phyloP scores from a whole-genome alignment of 2,797 vertebrate species.

The Loris lydekkerianus region DNA sequence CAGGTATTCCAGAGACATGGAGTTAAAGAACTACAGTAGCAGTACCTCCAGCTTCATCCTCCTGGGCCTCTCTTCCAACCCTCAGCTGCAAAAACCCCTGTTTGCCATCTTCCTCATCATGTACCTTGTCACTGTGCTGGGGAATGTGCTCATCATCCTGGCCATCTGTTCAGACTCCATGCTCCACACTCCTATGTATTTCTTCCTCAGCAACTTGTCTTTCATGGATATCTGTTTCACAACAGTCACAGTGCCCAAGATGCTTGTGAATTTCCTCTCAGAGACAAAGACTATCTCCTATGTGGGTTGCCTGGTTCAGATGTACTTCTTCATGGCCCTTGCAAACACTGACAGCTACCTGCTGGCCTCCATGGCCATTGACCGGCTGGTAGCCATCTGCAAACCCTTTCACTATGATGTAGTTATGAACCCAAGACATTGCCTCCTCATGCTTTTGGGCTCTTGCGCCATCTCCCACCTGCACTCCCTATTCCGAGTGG shows the following conservation, averaged over 20 bases:
- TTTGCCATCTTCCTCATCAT: slow-evolving; percentile 69
- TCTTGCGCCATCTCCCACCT: slow-evolving; percentile 77
- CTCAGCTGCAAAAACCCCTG: slow-evolving; percentile 67
- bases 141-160: slow-evolving; percentile 74
- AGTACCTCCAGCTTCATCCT: slow-evolving; percentile 50
- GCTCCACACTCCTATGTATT: slow-evolving; percentile 78
- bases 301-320: slow-evolving; percentile 60
- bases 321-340: slow-evolving; percentile 77
- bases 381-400: slow-evolving; percentile 77
- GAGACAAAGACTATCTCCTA: slow-evolving; percentile 71
- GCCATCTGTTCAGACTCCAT: slow-evolving; percentile 62
- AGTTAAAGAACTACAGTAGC: slow-evolving; percentile 54
- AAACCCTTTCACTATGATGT: slow-evolving; percentile 63
- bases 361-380: slow-evolving; percentile 73
- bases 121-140: slow-evolving; percentile 64
- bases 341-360: slow-evolving; percentile 75
- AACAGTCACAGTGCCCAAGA: slow-evolving; percentile 69
- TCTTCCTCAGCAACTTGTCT: slow-evolving; percentile 79
- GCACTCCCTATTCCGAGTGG: slow-evolving; percentile 66
- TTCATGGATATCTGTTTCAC: slow-evolving; percentile 78
- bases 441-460: slow-evolving; percentile 64
- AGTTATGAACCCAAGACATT: slow-evolving; percentile 20
- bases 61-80: slow-evolving; percentile 72
- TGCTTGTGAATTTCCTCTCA: slow-evolving; percentile 72
- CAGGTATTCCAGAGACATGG: background rate